A percentile compares a stretch with the other conserved stretches of the same genome.
phyloP scores from a whole-genome alignment of 1,140 invertebrate genomes.

The Muscidifurax raptorellus region DNA sequence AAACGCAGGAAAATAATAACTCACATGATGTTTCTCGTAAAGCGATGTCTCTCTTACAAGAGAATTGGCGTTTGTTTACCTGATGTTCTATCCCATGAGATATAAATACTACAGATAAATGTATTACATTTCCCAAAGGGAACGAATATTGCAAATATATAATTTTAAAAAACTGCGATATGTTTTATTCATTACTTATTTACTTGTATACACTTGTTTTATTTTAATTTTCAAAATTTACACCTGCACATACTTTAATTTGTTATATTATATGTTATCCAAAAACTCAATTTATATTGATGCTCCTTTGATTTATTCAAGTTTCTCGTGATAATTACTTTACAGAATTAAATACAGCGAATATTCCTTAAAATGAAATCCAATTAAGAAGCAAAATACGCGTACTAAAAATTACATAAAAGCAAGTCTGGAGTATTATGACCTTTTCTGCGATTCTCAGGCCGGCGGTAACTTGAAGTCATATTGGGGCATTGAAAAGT shows the following conservation, averaged over 20 bases:
- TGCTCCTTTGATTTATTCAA: too few relatives aligned
- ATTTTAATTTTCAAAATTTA: neutral
- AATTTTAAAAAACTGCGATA: slow-evolving; percentile 11
- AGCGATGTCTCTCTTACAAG: slow-evolving; percentile 8
- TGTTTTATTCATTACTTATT: neutral
- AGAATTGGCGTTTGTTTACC: slow-evolving; percentile 12
- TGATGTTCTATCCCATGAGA: slow-evolving; percentile 28
- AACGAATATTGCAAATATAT: slow-evolving; percentile 30
- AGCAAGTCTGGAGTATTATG: neutral
- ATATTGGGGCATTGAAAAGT: neutral
- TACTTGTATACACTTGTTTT: too few relatives aligned
- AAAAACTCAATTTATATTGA: too few relatives aligned
- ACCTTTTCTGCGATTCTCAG: neutral
- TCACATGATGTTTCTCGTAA: slow-evolving; percentile 31
- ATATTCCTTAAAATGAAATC: neutral
- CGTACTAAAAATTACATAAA: neutral
- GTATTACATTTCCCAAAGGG: slow-evolving; percentile 11
- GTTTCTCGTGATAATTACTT: too few relatives aligned
- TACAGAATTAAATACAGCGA: too few relatives aligned
- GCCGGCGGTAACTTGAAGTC: neutral
- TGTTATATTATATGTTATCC: too few relatives aligned
- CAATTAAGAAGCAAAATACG: neutral
- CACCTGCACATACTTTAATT: neutral
- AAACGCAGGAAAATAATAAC: neutral
- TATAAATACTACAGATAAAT: slow-evolving; percentile 26